Conservation (phyloP, 2,113 vertebrate genomes). For the Hipposideros armiger region DNA sequence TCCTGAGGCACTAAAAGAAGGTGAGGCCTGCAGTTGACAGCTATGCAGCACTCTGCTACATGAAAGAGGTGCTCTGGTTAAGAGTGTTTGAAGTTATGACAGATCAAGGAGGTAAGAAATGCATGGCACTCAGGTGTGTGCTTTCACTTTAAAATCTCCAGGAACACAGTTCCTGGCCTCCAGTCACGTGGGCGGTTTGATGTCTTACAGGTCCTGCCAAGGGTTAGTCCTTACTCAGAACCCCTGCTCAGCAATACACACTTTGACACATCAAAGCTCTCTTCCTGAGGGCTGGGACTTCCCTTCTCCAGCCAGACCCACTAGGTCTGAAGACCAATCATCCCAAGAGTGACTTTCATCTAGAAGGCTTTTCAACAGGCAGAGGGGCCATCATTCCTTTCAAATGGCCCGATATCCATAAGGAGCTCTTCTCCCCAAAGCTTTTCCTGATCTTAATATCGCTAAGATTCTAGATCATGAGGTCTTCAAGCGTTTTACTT, state of each 20-base stretch:
- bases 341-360: neutral
- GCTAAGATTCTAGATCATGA: neutral
- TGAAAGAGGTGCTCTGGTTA: neutral
- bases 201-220: neutral
- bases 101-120: neutral
- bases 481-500: neutral
- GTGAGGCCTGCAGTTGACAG: neutral
- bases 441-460: neutral
- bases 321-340: neutral
- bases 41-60: neutral
- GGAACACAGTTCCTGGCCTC: neutral
- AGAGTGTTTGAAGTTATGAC: neutral
- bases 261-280: rapidly evolving
- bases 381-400: neutral
- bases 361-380: neutral
- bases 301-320: neutral
- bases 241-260: neutral
- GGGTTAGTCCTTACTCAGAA: neutral
- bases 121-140: neutral
- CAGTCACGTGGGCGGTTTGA: neutral
- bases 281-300: neutral
- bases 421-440: neutral
- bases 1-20: neutral
- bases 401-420: neutral
- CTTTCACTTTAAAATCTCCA: neutral